Percentiles rank a stretch among this genome's conserved stretches.
Evolutionary conservation across 1,140 invertebrate species (phyloP).

Genomic region (Saxidomus purpurata): DNA sequence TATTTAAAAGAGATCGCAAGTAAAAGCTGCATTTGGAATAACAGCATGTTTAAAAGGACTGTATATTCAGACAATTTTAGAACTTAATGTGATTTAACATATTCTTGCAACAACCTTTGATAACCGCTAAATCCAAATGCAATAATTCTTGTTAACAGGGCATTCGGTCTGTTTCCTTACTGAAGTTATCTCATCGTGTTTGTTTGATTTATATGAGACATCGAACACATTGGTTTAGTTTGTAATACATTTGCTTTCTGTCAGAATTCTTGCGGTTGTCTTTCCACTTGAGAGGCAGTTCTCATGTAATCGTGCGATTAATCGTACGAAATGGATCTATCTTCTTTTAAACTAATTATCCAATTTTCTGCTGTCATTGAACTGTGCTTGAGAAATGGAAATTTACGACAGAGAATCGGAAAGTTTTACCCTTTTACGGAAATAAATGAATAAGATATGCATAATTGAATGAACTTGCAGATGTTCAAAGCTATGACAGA

Average conservation of each 20-base stretch:
- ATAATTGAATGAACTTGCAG: not conserved
- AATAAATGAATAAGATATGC: slow-evolving; percentile 5
- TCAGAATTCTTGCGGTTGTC: slow-evolving; percentile 10
- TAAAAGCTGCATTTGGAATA: too few species aligned
- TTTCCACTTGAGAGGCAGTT: not conserved
- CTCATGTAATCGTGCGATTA: not conserved
- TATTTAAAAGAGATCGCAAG: too few species aligned
- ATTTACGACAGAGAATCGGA: not conserved
- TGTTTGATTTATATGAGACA: not conserved
- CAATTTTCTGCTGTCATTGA: slow-evolving; percentile 17
- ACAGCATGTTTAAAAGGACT: too few species aligned
- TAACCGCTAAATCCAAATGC: too few species aligned
- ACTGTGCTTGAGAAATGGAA: not conserved
- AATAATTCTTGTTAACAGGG: too few species aligned
- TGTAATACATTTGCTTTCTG: slow-evolving; percentile 37
- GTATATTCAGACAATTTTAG: too few species aligned
- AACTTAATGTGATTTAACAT: too few species aligned
- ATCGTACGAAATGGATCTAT: not conserved
- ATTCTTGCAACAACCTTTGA: too few species aligned
- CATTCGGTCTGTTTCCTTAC: too few species aligned
- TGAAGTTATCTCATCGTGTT: too few species aligned
- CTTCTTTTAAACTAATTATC: not conserved
- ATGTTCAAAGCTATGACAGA: not conserved
- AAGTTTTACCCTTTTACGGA: not conserved
- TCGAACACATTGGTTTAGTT: not conserved